These are phyloP conservation scores for Brotula barbata DNA, from an alignment of 2,797 vertebrate genomes.

Conservation along the genomic window DNA sequence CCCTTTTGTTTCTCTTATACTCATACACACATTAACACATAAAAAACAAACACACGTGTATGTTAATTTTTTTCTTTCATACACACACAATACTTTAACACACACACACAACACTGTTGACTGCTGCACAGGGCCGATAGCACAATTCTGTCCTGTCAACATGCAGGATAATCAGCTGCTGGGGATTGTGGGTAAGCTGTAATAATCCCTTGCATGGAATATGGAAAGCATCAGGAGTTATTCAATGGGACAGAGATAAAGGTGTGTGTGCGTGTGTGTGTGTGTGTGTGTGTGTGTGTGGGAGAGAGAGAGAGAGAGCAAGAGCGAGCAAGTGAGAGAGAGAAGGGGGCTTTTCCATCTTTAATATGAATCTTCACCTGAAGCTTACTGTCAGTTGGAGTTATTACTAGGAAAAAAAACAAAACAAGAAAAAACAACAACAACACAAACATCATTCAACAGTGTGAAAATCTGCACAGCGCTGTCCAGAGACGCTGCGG, in stretches of 20 bases:
- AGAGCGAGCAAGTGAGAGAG: too few species aligned
- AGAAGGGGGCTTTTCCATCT: constrained; percentile 52
- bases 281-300: constrained; percentile 28
- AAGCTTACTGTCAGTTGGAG: constrained; percentile 49
- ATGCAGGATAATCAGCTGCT: constrained; percentile 88
- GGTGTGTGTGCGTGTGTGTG: constrained; percentile 52
- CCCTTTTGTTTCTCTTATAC: constrained; percentile 11
- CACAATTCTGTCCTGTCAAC: constrained; percentile 87
- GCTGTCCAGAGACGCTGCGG: constrained; percentile 33
- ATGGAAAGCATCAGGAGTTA: constrained; percentile 90
- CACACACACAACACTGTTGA: constrained; percentile 45
- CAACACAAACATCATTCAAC: not conserved
- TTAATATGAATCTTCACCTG: constrained; percentile 65
- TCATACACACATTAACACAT: constrained; percentile 27
- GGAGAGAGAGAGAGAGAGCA: constrained; percentile 11
- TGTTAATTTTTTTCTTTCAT: not conserved
- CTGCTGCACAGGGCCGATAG: constrained; percentile 79
- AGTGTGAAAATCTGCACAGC: constrained; percentile 15
- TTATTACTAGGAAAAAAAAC: constrained; percentile 3
- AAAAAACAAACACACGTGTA: constrained; percentile 32
- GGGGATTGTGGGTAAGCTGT: constrained; percentile 88
- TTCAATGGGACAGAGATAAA: constrained; percentile 85
- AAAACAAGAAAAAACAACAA: not conserved
- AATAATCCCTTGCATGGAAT: constrained; percentile 91
- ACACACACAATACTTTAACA: constrained; percentile 14